These are phyloP conservation scores for Nannoperca australis DNA, from an alignment of 2,797 vertebrate species.

Conservation along the genomic window DNA sequence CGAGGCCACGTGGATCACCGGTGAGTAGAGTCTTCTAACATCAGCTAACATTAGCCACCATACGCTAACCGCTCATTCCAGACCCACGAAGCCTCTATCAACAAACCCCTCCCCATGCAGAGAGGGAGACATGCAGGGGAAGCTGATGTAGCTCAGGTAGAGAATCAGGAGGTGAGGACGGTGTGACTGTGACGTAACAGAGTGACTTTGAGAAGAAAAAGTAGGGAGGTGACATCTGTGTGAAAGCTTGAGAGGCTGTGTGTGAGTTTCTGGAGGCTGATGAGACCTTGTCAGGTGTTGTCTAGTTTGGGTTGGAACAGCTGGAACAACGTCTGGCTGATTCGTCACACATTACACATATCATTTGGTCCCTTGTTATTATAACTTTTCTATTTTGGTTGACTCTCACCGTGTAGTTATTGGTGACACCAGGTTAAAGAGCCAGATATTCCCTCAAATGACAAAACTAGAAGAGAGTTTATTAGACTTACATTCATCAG, in stretches of 20 bases:
- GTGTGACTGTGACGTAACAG: background rate
- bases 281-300: background rate
- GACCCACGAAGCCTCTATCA: background rate
- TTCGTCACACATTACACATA: background rate
- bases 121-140: background rate
- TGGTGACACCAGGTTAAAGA: too few relatives aligned
- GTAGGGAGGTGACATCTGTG: background rate
- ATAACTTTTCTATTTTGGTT: background rate
- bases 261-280: background rate
- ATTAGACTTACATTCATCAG: too few relatives aligned
- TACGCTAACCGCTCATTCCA: background rate
- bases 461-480: too few relatives aligned
- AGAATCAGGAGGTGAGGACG: slow-evolving; percentile 16
- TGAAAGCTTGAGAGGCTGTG: background rate
- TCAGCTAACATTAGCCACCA: background rate
- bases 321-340: background rate
- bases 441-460: too few relatives aligned
- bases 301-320: background rate
- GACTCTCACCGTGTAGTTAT: too few relatives aligned
- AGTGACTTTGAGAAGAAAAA: background rate
- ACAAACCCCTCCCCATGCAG: too few relatives aligned
- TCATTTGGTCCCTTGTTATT: background rate
- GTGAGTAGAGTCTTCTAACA: slow-evolving; percentile 63
- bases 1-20: slow-evolving; percentile 90
- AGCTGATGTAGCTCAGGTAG: background rate